Evolutionary conservation across 2,797 vertebrate genomes (phyloP).

Genomic region (Rhinatrema bivittatum): DNA sequence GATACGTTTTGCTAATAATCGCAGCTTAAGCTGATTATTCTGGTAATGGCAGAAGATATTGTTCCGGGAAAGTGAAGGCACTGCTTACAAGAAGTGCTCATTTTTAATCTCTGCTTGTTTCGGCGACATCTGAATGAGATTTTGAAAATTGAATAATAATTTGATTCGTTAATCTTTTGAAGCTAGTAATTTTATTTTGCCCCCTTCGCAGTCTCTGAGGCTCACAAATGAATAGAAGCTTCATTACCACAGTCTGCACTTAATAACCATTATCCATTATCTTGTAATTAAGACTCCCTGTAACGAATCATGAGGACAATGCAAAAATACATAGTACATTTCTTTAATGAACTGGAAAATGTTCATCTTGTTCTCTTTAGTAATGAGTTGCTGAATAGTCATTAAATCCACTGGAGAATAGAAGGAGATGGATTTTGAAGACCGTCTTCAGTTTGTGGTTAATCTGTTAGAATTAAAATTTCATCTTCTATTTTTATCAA

Average conservation of each 20-base stretch:
- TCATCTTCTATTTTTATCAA: constrained; percentile 98
- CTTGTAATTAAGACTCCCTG: constrained; percentile 98
- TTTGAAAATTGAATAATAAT: constrained; percentile 99
- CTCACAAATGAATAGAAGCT: constrained; percentile 92
- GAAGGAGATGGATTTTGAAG: constrained; percentile 71
- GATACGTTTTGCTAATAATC: constrained; percentile 79
- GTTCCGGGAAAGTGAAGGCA: constrained; percentile 75
- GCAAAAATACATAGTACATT: constrained; percentile 92
- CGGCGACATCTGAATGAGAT: constrained; percentile 93
- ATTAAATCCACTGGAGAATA: constrained; percentile 83
- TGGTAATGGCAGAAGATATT: constrained; percentile 87
- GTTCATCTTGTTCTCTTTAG: constrained; percentile 93
- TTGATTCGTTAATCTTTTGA: constrained; percentile 96
- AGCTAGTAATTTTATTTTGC: constrained; percentile 87
- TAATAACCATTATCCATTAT: constrained; percentile 99
- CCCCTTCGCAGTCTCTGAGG: constrained; percentile 72
- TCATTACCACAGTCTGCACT: constrained; percentile 89
- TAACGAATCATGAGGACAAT: constrained; percentile 94
- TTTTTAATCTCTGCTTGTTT: constrained; percentile 93
- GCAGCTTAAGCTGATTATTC: constrained; percentile 83
- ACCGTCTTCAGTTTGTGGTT: constrained; percentile 82
- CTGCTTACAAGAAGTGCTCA: constrained; percentile 79
- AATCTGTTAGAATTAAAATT: constrained; percentile 92
- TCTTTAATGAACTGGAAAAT: constrained; percentile 98
- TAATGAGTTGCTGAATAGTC: constrained; percentile 92